phyloP scores from a whole-genome alignment of 2,888 invertebrate species.

The Cataglyphis altisquamis region DNA sequence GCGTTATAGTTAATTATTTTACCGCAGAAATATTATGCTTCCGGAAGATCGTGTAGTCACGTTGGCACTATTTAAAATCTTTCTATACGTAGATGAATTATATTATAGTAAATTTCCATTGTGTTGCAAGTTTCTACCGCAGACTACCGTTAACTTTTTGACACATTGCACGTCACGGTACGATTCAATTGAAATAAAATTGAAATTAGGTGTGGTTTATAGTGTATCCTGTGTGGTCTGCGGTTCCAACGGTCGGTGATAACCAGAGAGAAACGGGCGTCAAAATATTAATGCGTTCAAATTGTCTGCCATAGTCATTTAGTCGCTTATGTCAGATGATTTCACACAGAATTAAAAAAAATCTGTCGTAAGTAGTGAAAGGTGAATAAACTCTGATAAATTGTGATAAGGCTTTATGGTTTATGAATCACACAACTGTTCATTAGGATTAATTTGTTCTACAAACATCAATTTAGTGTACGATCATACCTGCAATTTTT shows the following conservation, averaged over 20 bases:
- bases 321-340: conserved; percentile 8
- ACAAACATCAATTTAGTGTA: not conserved
- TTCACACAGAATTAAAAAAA: not conserved
- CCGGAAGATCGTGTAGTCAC: conserved; percentile 59
- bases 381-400: not conserved
- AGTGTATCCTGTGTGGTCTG: conserved; percentile 49
- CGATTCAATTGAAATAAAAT: conserved; percentile 74
- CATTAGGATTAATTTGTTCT: not conserved
- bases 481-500: conserved; percentile 3
- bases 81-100: conserved; percentile 75
- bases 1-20: not conserved
- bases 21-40: conserved; percentile 64
- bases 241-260: conserved; percentile 54
- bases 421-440: not conserved
- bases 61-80: conserved; percentile 70
- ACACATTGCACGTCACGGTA: conserved; percentile 68
- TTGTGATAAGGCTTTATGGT: not conserved
- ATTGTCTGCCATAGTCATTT: conserved; percentile 12
- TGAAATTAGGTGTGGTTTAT: conserved; percentile 68
- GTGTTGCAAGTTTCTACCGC: conserved; percentile 71
- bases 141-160: conserved; percentile 75
- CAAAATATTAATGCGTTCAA: conserved; percentile 63
- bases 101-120: conserved; percentile 76
- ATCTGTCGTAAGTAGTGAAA: not conserved
- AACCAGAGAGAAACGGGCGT: conserved; percentile 48